A percentile compares a stretch with the other conserved stretches of the same genome.
These are phyloP conservation scores for Stomatorhinus ivindoensis DNA, from an alignment of 2,113 vertebrate species.

Conservation along the genomic window DNA sequence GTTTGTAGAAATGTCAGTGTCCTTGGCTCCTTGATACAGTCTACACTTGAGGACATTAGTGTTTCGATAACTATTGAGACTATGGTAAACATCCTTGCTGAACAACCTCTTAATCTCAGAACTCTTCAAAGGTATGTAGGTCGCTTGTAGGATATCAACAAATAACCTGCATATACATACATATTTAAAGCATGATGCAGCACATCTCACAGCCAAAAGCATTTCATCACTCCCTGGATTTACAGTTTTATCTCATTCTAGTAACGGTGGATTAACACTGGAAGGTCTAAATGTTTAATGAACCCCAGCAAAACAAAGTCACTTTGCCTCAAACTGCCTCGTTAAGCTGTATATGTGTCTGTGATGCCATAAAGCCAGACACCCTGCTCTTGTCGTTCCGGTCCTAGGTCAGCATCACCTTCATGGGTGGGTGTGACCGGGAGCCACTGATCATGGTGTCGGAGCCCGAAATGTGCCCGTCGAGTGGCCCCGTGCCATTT, in stretches of 20 bases:
- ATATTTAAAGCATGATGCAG: not conserved
- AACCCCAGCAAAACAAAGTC: slow-evolving; percentile 23
- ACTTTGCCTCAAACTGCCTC: slow-evolving; percentile 23
- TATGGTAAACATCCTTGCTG: not conserved
- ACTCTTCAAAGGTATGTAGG: not conserved
- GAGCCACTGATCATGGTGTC: not conserved
- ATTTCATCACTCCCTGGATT: slow-evolving; percentile 23
- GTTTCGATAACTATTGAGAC: not conserved
- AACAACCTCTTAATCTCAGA: not conserved
- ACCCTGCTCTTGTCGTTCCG: not conserved
- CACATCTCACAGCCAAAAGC: slow-evolving; percentile 6
- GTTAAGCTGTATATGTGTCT: slow-evolving; percentile 8
- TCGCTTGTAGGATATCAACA: not conserved
- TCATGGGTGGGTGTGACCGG: not conserved
- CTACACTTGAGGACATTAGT: not conserved
- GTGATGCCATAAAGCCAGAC: not conserved
- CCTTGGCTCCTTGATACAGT: slow-evolving; percentile 1
- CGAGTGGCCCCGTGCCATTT: not conserved
- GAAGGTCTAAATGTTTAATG: slow-evolving; percentile 23
- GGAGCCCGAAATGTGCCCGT: not conserved
- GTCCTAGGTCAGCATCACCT: not conserved
- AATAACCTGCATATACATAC: not conserved
- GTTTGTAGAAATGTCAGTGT: not conserved
- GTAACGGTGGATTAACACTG: slow-evolving; percentile 18
- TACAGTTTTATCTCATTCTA: slow-evolving; percentile 22